Conservation (phyloP, 2,888 invertebrate genomes). For the Drosophila incognita region DNA sequence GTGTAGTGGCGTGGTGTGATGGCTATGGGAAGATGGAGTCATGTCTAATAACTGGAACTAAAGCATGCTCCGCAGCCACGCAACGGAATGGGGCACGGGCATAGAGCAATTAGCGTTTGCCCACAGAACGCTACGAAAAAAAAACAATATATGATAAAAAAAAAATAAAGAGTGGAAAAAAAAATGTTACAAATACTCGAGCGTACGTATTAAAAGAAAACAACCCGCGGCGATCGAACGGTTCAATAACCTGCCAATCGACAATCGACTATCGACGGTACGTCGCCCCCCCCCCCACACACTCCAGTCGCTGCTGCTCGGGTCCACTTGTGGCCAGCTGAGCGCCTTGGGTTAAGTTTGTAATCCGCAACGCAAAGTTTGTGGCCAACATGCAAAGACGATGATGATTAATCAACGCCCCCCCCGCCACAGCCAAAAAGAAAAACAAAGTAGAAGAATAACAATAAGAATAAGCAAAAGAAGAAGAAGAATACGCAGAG, state of each 20-base stretch:
- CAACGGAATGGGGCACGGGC: conserved; percentile 37
- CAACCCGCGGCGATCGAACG: conserved; percentile 22
- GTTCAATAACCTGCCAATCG: conserved; percentile 74
- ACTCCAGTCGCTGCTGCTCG: neutral
- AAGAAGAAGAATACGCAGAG: conserved; percentile 4
- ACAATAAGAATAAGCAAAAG: conserved; percentile 7
- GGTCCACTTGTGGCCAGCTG: neutral
- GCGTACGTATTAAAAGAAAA: conserved; percentile 32
- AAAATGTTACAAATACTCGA: conserved; percentile 65
- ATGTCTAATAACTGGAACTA: conserved; percentile 79
- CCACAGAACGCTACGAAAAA: conserved; percentile 41
- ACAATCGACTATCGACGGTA: conserved; percentile 25
- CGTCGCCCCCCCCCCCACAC: too few relatives aligned
- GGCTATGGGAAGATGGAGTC: conserved; percentile 40
- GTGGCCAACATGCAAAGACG: conserved; percentile 46
- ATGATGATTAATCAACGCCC: conserved; percentile 75
- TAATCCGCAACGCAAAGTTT: conserved; percentile 27
- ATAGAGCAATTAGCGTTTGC: conserved; percentile 68
- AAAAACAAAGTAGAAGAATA: conserved; percentile 1
- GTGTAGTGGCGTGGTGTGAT: conserved; percentile 1
- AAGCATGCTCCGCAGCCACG: conserved; percentile 58
- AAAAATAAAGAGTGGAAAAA: conserved; percentile 20
- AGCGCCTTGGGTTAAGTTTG: conserved; percentile 17
- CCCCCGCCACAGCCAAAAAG: conserved; percentile 28
- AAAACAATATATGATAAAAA: conserved; percentile 26